Conservation (phyloP, 2,113 vertebrate genomes). For the Limnothrissa miodon region DNA sequence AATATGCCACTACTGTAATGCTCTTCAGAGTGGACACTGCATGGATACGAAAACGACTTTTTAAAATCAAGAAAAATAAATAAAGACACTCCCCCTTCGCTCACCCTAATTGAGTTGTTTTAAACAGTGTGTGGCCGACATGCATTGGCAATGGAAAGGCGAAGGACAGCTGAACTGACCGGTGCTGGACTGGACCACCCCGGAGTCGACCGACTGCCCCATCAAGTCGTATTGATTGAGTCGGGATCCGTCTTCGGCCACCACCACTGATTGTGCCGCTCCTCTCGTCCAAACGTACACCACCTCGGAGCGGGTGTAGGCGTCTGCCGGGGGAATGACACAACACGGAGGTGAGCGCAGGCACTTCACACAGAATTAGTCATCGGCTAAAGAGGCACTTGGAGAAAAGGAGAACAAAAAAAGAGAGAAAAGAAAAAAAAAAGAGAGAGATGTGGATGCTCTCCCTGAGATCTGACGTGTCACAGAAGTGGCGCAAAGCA, state of each 20-base stretch:
- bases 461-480: background rate
- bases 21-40: background rate
- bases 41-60: background rate
- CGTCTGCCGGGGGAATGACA: slow-evolving; percentile 75
- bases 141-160: background rate
- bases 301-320: slow-evolving; percentile 94
- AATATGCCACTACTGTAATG: background rate
- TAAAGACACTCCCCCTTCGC: too few species aligned
- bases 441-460: background rate
- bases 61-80: background rate
- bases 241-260: slow-evolving; percentile 94
- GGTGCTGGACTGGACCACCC: slow-evolving; percentile 96
- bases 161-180: slow-evolving; percentile 65
- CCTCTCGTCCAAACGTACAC: slow-evolving; percentile 95
- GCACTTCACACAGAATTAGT: slow-evolving; percentile 8
- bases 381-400: background rate
- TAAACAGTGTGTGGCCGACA: background rate
- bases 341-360: background rate
- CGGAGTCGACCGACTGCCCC: slow-evolving; percentile 93
- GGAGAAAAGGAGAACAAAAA: background rate
- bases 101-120: too few species aligned
- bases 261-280: slow-evolving; percentile 90
- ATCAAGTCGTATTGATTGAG: slow-evolving; percentile 97
- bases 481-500: background rate
- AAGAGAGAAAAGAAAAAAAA: background rate